phyloP scores from a whole-genome alignment of 2,888 invertebrate genomes.

The Limnephilus rhombicus region DNA sequence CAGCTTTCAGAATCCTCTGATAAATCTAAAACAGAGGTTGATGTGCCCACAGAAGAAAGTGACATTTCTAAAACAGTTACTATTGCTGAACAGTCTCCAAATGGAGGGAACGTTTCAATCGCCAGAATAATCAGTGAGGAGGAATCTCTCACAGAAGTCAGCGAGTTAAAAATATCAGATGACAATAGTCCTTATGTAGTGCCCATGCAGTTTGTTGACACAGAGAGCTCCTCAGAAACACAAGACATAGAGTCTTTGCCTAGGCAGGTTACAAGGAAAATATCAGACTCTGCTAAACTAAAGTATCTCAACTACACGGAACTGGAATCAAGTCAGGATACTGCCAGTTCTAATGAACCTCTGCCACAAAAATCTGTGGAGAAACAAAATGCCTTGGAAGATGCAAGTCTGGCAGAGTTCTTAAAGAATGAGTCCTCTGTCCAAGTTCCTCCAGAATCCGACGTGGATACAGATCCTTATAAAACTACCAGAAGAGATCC shows the following conservation, averaged over 20 bases:
- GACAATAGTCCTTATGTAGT: slow-evolving; percentile 75
- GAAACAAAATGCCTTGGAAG: slow-evolving; percentile 80
- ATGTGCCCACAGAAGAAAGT: slow-evolving; percentile 70
- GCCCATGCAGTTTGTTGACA: slow-evolving; percentile 77
- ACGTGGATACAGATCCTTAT: slow-evolving; percentile 64
- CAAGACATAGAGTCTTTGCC: slow-evolving; percentile 68
- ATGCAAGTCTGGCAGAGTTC: slow-evolving; percentile 77
- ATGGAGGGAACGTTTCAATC: slow-evolving; percentile 49
- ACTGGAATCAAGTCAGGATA: slow-evolving; percentile 63
- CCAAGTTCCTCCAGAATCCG: slow-evolving; percentile 70
- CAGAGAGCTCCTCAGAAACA: slow-evolving; percentile 77
- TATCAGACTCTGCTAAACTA: slow-evolving; percentile 38
- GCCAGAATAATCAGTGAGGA: slow-evolving; percentile 81
- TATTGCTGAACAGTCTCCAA: slow-evolving; percentile 73
- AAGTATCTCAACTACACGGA: slow-evolving; percentile 58
- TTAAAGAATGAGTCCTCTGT: slow-evolving; percentile 74
- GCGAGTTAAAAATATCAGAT: slow-evolving; percentile 79
- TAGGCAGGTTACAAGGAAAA: slow-evolving; percentile 41
- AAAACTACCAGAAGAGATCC: slow-evolving; percentile 42
- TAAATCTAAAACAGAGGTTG: slow-evolving; percentile 69
- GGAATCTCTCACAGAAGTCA: slow-evolving; percentile 83
- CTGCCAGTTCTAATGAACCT: slow-evolving; percentile 58
- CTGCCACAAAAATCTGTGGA: slow-evolving; percentile 71
- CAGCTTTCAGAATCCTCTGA: slow-evolving; percentile 72
- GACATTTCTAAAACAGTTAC: slow-evolving; percentile 71